phyloP scores from a whole-genome alignment of 2,113 vertebrate species.

The Stomatorhinus ivindoensis region DNA sequence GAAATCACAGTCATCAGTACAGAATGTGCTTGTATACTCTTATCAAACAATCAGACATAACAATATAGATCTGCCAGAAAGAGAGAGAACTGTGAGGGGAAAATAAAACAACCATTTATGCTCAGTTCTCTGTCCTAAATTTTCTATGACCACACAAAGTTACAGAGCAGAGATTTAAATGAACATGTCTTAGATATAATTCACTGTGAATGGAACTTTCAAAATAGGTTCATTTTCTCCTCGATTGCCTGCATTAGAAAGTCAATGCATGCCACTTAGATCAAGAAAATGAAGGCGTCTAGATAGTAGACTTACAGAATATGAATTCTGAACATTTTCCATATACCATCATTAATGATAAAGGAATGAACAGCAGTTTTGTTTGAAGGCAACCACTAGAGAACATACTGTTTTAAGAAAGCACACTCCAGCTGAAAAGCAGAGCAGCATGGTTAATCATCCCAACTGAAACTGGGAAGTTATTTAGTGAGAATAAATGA shows the following conservation, averaged over 20 bases:
- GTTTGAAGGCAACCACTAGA: neutral
- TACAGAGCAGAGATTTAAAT: neutral
- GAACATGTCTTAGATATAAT: neutral
- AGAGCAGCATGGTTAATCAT: neutral
- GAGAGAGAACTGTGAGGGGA: neutral
- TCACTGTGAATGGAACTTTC: neutral
- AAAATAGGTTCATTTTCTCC: neutral
- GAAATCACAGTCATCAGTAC: neutral
- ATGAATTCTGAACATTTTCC: neutral
- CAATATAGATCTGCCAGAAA: neutral
- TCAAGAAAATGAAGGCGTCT: neutral
- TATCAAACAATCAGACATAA: neutral
- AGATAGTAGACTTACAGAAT: neutral
- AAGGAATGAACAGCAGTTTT: neutral
- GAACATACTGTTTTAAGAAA: neutral
- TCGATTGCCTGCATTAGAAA: neutral
- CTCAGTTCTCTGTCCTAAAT: neutral
- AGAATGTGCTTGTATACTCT: neutral
- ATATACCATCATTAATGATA: neutral
- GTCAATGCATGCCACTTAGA: neutral
- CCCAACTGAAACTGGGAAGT: neutral
- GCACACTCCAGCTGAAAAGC: neutral
- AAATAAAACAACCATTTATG: neutral
- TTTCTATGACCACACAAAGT: neutral
- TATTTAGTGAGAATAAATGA: constrained; percentile 1